Evolutionary conservation across 2,113 vertebrate genomes (phyloP), one percentile per base, ranked within the genome.

Genomic region (Cheirogaleus medius): DNA sequence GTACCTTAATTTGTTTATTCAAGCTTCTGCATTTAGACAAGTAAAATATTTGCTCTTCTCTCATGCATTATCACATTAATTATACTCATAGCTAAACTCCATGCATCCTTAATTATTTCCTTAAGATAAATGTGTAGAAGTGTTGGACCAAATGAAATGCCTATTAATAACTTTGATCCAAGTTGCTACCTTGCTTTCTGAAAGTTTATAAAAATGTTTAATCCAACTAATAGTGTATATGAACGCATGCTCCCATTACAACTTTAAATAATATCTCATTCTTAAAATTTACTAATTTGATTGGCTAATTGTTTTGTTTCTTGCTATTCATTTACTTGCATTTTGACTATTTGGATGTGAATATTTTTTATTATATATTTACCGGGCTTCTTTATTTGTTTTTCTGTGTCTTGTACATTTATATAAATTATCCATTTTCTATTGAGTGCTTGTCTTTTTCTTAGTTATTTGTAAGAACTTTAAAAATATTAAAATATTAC

Each of bases 181-280:
- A 94, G 29, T 76, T 66, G 37, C 15, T 84, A 37, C 64, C 44
- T 54, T 89, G 44, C 23, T 90, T 83, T 76, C 37, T 37, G 56
- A 66, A 84, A 76, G 29, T 83, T 94, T 83, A 52, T 66, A 83
- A 47, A 84, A 90, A 66, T 84, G 63, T 76, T 94, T 90, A 90
- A 32, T 74, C 23, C 39, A 89, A 49, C 25, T 76, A 85, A 44
- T 34, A 44, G 54, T 34, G 52, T 82, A 20, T 27, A 88, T 74
- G 20, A 89, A 82, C 29, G n/a, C 39, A 34, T 64, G 44, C 1
- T 39, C 9, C 44, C 32, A 44, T 56, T 15, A 89, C 49, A 74
- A 76, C 14, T 76, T 92, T 87, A 80, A 37, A 12, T 63, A 81
- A 52, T 89, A 74, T 71, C 44, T 80, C 15, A 32, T 74, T 73